Percentiles rank a stretch among this genome's conserved stretches.
phyloP scores from a whole-genome alignment of 2,797 vertebrate species.

The Fistularia tabacaria region DNA sequence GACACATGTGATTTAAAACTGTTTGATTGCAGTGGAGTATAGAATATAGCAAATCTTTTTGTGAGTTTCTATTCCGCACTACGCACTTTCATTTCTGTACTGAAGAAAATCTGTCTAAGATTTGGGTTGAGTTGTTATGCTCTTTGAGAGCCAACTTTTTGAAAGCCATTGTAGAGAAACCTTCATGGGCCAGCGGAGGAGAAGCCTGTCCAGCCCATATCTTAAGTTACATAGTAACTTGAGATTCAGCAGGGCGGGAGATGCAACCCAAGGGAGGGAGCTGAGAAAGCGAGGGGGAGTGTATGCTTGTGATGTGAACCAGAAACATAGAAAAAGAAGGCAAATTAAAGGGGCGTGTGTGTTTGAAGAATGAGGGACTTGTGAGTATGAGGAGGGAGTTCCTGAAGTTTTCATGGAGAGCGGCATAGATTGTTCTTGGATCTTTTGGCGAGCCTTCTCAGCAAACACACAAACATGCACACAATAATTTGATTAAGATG shows the following conservation, averaged over 20 bases:
- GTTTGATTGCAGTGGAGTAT: no score
- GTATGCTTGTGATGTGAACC: conserved; percentile 23
- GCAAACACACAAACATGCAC: conserved; percentile 16
- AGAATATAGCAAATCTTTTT: no score
- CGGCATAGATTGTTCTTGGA: conserved; percentile 3
- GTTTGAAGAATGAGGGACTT: conserved; percentile 31
- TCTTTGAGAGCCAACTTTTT: no score
- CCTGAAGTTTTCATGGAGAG: conserved; percentile 57
- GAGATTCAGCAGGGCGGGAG: conserved; percentile 42
- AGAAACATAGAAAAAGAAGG: conserved; percentile 29
- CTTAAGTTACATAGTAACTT: conserved; percentile 59
- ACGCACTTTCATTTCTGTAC: no score
- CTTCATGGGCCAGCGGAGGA: conserved; percentile 23
- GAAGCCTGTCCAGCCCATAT: conserved; percentile 45
- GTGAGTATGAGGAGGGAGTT: conserved; percentile 58
- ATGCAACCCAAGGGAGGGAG: conserved; percentile 30
- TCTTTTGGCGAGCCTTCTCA: conserved; percentile 15
- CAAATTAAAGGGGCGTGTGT: conserved; percentile 50
- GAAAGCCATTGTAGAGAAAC: conserved; percentile 4
- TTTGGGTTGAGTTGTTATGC: no score
- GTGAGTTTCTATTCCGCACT: no score
- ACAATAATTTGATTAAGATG: conserved; percentile 13
- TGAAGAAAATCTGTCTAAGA: no score
- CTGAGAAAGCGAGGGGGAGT: conserved; percentile 26
- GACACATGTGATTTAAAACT: no score